Percentiles rank a stretch among this genome's conserved stretches.
These are phyloP conservation scores for Acipenser oxyrinchus DNA, from an alignment of 2,797 vertebrate genomes.

Conservation along the genomic window DNA sequence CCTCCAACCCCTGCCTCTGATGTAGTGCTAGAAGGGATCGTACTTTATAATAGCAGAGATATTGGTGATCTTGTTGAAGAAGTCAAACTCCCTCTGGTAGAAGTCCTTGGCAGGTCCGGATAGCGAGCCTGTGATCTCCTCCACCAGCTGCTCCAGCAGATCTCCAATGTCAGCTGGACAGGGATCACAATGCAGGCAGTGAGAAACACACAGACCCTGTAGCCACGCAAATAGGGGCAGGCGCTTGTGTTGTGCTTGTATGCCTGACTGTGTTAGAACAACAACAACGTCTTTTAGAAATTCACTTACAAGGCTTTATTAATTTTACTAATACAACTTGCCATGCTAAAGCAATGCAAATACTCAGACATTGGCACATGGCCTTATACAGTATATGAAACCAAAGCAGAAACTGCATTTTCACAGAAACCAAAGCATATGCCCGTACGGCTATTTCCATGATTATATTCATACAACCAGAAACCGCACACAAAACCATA, in stretches of 20 bases:
- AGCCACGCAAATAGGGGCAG: conserved; percentile 1
- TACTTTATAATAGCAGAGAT: conserved; percentile 94
- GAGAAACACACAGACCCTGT: background rate
- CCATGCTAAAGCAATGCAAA: no score
- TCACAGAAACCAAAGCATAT: no score
- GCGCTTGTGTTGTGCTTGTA: background rate
- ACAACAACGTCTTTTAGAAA: no score
- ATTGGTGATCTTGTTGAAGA: conserved; percentile 96
- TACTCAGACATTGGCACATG: no score
- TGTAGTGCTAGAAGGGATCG: conserved; percentile 15
- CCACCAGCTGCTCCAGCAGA: conserved; percentile 87
- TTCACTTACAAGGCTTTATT: no score
- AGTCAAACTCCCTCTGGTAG: conserved; percentile 93
- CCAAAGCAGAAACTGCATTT: no score
- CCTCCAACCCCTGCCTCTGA: no score
- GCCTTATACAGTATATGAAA: no score
- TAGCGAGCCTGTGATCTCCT: conserved; percentile 85
- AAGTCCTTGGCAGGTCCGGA: conserved; percentile 95
- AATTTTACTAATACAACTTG: no score
- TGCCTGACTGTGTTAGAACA: background rate
- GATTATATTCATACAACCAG: no score
- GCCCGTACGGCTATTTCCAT: no score
- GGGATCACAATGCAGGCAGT: background rate
- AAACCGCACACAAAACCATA: no score
- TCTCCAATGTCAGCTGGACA: conserved; percentile 86